These are phyloP conservation scores for Drosophila quadrilineata DNA, from an alignment of 1,140 invertebrate species.

Conservation along the genomic window DNA sequence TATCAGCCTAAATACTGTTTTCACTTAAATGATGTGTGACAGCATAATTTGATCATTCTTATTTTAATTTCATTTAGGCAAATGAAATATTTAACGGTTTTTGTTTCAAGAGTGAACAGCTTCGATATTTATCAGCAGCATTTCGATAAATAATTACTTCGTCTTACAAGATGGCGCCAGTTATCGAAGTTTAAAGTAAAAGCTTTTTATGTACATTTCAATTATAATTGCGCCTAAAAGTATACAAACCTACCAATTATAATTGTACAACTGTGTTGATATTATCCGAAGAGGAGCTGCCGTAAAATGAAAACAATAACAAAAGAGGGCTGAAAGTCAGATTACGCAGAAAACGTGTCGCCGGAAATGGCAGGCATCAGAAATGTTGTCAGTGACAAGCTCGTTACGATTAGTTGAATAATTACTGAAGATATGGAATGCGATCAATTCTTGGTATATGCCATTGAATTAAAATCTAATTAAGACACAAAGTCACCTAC, in stretches of 20 bases:
- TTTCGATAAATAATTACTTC: too few relatives aligned
- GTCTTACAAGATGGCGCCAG: too few relatives aligned
- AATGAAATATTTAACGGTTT: background rate
- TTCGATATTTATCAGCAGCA: too few relatives aligned
- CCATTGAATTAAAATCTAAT: constrained; percentile 59
- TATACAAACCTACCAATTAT: too few relatives aligned
- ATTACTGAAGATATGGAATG: constrained; percentile 41
- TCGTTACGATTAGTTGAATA: constrained; percentile 33
- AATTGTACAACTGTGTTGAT: background rate
- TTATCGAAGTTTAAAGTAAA: too few relatives aligned
- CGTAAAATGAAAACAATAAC: background rate
- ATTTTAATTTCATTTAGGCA: background rate
- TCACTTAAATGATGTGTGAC: too few relatives aligned
- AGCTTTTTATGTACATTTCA: background rate
- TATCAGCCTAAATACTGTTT: background rate
- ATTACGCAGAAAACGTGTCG: too few relatives aligned
- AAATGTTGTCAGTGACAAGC: constrained; percentile 11
- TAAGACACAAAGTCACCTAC: constrained; percentile 10
- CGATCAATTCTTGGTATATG: constrained; percentile 53
- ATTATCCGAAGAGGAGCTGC: background rate
- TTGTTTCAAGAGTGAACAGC: too few relatives aligned
- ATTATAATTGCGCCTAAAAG: background rate
- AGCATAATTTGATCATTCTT: too few relatives aligned
- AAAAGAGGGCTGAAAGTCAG: too few relatives aligned
- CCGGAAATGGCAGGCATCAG: constrained; percentile 20